phyloP scores from a whole-genome alignment of 2,797 vertebrate genomes.

The Chiloscyllium punctatum region DNA sequence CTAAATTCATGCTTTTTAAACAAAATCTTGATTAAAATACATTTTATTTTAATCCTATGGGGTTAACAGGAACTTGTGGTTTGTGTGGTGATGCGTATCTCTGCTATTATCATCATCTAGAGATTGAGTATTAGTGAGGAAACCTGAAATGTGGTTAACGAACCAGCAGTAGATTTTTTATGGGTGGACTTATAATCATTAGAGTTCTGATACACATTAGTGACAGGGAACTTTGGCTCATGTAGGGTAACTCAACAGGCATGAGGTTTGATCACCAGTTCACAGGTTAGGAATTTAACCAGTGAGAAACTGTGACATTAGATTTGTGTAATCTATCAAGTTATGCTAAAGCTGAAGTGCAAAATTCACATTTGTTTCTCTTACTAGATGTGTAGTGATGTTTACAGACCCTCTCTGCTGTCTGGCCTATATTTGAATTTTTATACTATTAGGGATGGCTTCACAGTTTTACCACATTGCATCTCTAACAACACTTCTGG shows the following conservation, averaged over 20 bases:
- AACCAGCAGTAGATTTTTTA: neutral
- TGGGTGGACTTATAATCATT: neutral
- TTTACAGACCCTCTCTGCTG: neutral
- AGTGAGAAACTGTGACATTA: neutral
- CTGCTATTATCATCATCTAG: neutral
- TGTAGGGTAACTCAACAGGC: neutral
- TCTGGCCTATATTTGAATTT: too few species aligned
- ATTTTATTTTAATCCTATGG: neutral
- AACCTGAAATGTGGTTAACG: neutral
- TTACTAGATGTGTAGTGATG: neutral
- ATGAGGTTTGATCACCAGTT: neutral
- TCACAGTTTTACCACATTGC: too few species aligned
- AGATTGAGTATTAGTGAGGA: neutral
- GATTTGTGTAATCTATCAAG: neutral
- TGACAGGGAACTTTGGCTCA: neutral
- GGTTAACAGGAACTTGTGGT: neutral
- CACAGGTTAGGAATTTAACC: neutral
- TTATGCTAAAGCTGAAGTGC: neutral
- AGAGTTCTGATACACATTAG: neutral
- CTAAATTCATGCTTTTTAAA: neutral
- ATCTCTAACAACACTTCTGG: too few species aligned
- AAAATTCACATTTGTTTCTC: neutral
- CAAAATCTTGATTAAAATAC: neutral
- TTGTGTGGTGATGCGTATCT: neutral
- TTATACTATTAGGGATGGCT: too few species aligned